Base-by-base conservation (phyloP, 2,888 invertebrate species). In the Noctua janthina region DNA sequence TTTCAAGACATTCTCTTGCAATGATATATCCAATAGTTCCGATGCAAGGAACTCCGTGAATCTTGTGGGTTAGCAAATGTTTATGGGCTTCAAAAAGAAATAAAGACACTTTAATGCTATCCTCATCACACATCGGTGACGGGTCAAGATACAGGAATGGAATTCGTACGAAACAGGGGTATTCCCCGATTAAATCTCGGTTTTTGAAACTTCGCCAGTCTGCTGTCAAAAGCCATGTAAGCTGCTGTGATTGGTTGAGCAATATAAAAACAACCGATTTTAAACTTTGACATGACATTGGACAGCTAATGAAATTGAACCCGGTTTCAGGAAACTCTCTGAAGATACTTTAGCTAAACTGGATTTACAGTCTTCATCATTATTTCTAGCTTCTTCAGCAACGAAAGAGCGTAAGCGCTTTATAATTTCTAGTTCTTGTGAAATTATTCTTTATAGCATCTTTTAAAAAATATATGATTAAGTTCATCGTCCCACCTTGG, bases 401-500 rank as follows among this genome's bases (percentile, higher is more conserved):
- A 46, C 23, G 13, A n/a, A n/a, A n/a, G n/a, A n/a, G n/a, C n/a
- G n/a, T n/a, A 81, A 4, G 2, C 15, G 8, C 39, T 15, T 15
- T n/a, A 56, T 10, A 76, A 69, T 77, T 75, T 77, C 23, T 56
- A 39, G 49, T 49, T 66, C 64, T 81, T 81, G 43, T 35, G 84
- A 43, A 83, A 78, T 49, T 51, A 39, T 62, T 4, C 1, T 82
- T n/a, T 39, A 29, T 20, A 76, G 76, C 20, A 70, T 7, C 6
- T 49, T 51, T 82, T 74, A 35, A 76, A 46, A 84, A 77, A 73
- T 71, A 66, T 72, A 5, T 79, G 69, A 81, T 82, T 83, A 90
- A 89, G 90, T 92, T 92, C 91, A 90, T 91, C 90, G 88, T 70
- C 89, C 91, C 87, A 88, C 92, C 92, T 94, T 92, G 92, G 88